phyloP scores from a whole-genome alignment of 2,113 vertebrate genomes.

The Xiphias gladius region DNA sequence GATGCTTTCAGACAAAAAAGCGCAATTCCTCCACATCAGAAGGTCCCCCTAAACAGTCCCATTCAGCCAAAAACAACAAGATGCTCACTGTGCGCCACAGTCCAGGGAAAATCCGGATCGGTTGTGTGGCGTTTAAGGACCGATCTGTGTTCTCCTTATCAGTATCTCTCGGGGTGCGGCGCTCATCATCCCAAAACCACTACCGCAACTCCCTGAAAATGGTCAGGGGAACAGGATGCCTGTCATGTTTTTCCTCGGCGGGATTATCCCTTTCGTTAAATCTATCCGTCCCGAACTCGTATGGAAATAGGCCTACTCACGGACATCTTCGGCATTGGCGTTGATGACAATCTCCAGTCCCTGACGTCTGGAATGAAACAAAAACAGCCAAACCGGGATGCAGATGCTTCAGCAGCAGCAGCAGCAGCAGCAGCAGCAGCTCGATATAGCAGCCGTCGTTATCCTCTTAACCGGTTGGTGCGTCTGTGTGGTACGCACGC shows the following conservation, averaged over 20 bases:
- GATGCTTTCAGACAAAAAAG: slow-evolving; percentile 61
- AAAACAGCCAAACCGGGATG: slow-evolving; percentile 46
- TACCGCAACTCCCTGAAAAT: slow-evolving; percentile 63
- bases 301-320: slow-evolving; percentile 14
- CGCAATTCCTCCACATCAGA: slow-evolving; percentile 73
- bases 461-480: slow-evolving; percentile 64
- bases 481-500: slow-evolving; percentile 72
- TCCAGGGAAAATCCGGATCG: slow-evolving; percentile 63
- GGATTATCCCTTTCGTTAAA: slow-evolving; percentile 29
- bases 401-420: slow-evolving; percentile 65
- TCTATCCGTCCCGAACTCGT: slow-evolving; percentile 41
- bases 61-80: slow-evolving; percentile 31
- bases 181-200: slow-evolving; percentile 74
- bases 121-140: slow-evolving; percentile 38
- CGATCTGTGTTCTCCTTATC: slow-evolving; percentile 65
- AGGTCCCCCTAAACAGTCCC: slow-evolving; percentile 17
- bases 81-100: slow-evolving; percentile 66
- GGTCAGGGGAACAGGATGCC: slow-evolving; percentile 61
- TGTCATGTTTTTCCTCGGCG: slow-evolving; percentile 48
- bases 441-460: slow-evolving; percentile 60
- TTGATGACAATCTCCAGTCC: slow-evolving; percentile 10
- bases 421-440: slow-evolving; percentile 65
- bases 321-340: slow-evolving; percentile 24
- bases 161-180: slow-evolving; percentile 72
- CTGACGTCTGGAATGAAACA: slow-evolving; percentile 35